Evolutionary conservation across 2,113 vertebrate species (phyloP).

Genomic region (Myrmophylax atrothorax): DNA sequence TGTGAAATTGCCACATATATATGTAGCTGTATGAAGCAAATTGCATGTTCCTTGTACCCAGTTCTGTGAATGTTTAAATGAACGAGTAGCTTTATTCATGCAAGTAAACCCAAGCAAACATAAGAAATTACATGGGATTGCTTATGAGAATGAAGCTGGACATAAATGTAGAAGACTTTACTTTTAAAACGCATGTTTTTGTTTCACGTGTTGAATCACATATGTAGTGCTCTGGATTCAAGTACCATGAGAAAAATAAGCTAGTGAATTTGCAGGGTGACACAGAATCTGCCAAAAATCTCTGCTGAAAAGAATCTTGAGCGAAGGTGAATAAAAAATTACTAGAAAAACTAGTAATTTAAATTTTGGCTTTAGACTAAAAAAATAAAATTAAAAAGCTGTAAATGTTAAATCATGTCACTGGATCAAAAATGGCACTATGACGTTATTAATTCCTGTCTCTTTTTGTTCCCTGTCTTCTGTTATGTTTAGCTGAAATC

Average conservation of each 20-base stretch:
- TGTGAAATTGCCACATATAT: constrained; percentile 23
- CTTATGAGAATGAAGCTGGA: background rate
- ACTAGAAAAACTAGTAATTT: background rate
- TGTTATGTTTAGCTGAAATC: background rate
- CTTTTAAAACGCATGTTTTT: background rate
- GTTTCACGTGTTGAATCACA: background rate
- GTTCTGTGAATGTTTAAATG: background rate
- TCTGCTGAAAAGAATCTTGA: background rate
- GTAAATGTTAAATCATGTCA: background rate
- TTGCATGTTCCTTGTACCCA: background rate
- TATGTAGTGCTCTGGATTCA: background rate
- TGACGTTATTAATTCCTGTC: background rate
- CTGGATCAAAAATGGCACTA: background rate
- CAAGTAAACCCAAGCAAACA: background rate
- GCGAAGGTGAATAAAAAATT: background rate
- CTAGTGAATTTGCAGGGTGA: background rate
- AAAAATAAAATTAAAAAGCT: background rate
- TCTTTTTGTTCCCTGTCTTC: background rate
- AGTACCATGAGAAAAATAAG: background rate
- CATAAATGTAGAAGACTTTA: background rate
- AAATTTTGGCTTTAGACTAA: background rate
- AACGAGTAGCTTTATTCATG: background rate
- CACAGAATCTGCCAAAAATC: background rate
- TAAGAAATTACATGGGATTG: background rate
- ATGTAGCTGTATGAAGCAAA: background rate